Base-by-base conservation (phyloP, 2,797 vertebrate species). In the Onychomys leucogaster region DNA sequence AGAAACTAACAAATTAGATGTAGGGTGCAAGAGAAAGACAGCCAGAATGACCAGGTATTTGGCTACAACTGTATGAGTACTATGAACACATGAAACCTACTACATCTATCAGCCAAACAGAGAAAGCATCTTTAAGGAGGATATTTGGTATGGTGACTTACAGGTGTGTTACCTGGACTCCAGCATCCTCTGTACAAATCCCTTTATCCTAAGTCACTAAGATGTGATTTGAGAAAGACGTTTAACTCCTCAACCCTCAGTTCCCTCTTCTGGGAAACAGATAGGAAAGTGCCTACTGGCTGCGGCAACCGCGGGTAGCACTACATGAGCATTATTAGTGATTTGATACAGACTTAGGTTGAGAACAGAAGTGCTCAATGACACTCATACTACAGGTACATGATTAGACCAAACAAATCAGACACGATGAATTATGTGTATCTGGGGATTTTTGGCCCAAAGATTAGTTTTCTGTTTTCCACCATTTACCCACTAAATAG, bases 351-450 rank as follows among this genome's bases (percentile, higher is more conserved):
- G 84, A 87, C 2, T 61, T 52, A 89, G 27, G 41, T 0, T 57
- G 46, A 94, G 16, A 49, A 37, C 27, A 87, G 65, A 84, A 14
- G 61, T 12, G 2, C 25, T 77, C 8, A 94, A 67, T 1, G 32
- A 27, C 43, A 27, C 25, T 89, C 89, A 57, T 27, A 89, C 14
- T 73, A 37, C 11, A 94, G 52, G 21, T 91, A 82, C 57, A 0
- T 2, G 32, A 57, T n/a, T 89, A 77, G 34, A 75, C 67, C 34
- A 69, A 69, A 25, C 37, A 96, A 76, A 52, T 86, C 25, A 93
- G 37, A 78, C 3, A 65, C 27, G 78, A 69, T 85, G 65, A 96
- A 75, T 94, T 87, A 94, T 76, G 21, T n/a, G 7, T 52, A 75
- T 41, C 89, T 81, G 10, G 65, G 92, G 5, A 2, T 25, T 43